Evolutionary conservation across 2,888 invertebrate genomes (phyloP).

Genomic region (Piscicola geometra): DNA sequence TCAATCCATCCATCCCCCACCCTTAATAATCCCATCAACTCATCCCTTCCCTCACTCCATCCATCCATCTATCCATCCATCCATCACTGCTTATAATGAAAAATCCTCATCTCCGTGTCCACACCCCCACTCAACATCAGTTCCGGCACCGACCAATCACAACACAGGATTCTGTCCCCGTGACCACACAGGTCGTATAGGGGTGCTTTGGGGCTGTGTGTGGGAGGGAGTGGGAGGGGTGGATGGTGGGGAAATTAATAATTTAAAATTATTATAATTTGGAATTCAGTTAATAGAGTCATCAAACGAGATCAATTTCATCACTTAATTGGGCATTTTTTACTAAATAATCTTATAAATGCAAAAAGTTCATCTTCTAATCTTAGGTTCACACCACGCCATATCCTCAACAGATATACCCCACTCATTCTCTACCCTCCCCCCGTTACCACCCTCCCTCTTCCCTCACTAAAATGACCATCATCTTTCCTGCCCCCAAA

Average conservation of each 20-base stretch:
- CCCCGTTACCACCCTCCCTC: not conserved
- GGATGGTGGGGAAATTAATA: not conserved
- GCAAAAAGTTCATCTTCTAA: no score
- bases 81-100: constrained; percentile 38
- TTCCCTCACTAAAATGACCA: no score
- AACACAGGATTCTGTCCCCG: constrained; percentile 76
- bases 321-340: no score
- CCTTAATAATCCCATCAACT: no score
- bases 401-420: not conserved
- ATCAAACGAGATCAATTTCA: no score
- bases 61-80: no score
- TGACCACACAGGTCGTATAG: constrained; percentile 88
- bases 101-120: constrained; percentile 79
- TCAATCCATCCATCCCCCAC: no score
- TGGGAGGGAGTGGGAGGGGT: not conserved
- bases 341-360: no score
- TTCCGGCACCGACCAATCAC: constrained; percentile 85
- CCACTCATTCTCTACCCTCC: not conserved
- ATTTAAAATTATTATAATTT: not conserved
- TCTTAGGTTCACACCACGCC: no score
- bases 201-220: constrained; percentile 75
- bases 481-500: no score
- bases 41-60: no score
- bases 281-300: not conserved
- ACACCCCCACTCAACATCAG: constrained; percentile 84